Conservation (phyloP, 2,113 vertebrate species). For the Tachuris rubrigastra region DNA sequence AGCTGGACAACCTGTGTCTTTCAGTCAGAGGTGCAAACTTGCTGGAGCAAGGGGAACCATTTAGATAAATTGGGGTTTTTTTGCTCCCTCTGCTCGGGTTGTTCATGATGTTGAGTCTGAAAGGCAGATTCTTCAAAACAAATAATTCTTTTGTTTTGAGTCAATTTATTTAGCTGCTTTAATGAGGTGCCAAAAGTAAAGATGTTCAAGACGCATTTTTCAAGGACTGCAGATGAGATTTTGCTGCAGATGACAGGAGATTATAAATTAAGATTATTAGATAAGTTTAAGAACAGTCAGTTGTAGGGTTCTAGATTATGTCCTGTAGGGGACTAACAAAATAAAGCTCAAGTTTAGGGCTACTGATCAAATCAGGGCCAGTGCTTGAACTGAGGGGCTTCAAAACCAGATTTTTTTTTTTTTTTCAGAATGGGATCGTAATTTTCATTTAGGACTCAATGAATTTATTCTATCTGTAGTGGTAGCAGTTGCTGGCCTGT, state of each 20-base stretch:
- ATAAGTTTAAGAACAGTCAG: background rate
- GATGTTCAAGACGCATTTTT: background rate
- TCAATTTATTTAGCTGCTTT: background rate
- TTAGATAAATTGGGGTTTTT: background rate
- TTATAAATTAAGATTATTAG: background rate
- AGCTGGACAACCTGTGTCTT: background rate
- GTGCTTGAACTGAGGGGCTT: background rate
- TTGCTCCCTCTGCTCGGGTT: background rate
- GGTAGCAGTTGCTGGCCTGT: background rate
- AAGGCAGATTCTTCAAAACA: background rate
- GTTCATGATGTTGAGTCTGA: background rate
- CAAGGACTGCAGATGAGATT: background rate
- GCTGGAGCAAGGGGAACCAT: background rate
- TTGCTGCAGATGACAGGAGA: background rate
- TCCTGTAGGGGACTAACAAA: background rate
- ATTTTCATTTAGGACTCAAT: background rate
- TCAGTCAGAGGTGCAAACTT: background rate
- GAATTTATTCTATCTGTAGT: background rate
- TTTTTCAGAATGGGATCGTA: background rate
- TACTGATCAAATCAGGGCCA: background rate
- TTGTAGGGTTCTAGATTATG: background rate
- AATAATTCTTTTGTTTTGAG: background rate
- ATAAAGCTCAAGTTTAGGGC: background rate
- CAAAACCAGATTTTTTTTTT: background rate
- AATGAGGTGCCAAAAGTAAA: background rate